These are phyloP conservation scores for Oncorhynchus gorbuscha DNA, from an alignment of 2,113 vertebrate genomes.

Conservation along the genomic window DNA sequence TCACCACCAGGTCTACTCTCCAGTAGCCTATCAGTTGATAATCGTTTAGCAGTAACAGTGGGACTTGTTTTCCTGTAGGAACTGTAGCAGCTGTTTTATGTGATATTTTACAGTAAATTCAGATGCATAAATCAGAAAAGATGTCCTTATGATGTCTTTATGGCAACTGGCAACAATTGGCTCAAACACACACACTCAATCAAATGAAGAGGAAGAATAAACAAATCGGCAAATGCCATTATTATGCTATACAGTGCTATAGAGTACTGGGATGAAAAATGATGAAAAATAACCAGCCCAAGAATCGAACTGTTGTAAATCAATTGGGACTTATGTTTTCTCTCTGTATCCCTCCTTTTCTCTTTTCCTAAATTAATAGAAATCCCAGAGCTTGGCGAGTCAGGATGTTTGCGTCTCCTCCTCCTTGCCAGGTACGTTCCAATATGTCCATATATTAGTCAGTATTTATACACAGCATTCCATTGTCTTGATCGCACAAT, in stretches of 20 bases:
- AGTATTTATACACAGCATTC: not conserved
- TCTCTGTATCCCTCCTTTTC: not conserved
- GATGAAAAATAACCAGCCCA: not conserved
- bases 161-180: no score
- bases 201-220: not conserved
- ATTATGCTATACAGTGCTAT: no score
- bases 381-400: conserved; percentile 70
- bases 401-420: conserved; percentile 72
- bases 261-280: no score
- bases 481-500: not conserved
- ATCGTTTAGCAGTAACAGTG: no score
- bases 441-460: not conserved
- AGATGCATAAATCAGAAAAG: no score
- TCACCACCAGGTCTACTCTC: no score
- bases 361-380: conserved; percentile 56
- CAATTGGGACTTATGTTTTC: conserved; percentile 13
- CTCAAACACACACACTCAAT: no score
- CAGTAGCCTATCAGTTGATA: no score
- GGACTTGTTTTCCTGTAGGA: no score
- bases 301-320: not conserved
- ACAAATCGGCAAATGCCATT: not conserved
- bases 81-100: no score
- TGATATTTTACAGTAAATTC: no score
- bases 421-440: conserved; percentile 80
- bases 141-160: no score